Base-by-base conservation (phyloP, 2,797 vertebrate genomes). In the Anabacerthia variegaticeps region DNA sequence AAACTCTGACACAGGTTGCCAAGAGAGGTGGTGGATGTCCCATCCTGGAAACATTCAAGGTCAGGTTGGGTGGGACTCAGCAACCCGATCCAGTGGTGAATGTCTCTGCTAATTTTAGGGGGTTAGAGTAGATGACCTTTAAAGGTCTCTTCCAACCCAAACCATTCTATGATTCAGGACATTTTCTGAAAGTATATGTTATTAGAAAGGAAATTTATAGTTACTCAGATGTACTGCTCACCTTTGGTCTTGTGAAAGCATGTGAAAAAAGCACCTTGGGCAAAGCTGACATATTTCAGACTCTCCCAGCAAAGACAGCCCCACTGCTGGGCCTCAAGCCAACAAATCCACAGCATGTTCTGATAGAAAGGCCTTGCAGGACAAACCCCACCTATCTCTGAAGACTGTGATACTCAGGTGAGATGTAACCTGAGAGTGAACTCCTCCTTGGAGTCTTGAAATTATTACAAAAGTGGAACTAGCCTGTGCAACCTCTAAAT, bases 121-220 rank as follows among this genome's bases (percentile, higher is more conserved):
- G 6, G 2, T 36, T 37, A 43, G 27, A 68, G 55, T 30, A 81
- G 46, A 36, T 19, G 27, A 36, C 39, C n/a, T 54, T 32, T 37
- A 54, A 62, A 62, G 6, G n/a, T 8, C 8, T 14, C 27, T 58
- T 52, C 30, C 61, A 67, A 56, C 9, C 20, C 37, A 56, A 85
- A 10, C 30, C 22, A 21, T 36, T 67, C 48, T 8, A 7, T 23
- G 18, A 55, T 23, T 67, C 41, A 24, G 62, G 32, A 14, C 4
- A 30, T 51, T 81, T 89, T 74, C 39, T 92, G 44, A 52, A 87
- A 85, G 9, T 30, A 16, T 46, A 51, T 75, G 74, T 89, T 78
- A 59, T 51, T 71, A 75, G 19, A 71, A 66, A 78, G n/a, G n/a
- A 12, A 71, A 74, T 55, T 85, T 81, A 49, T 62, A 78, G 46